phyloP scores from a whole-genome alignment of 1,140 invertebrate genomes.

The Sinella curviseta region DNA sequence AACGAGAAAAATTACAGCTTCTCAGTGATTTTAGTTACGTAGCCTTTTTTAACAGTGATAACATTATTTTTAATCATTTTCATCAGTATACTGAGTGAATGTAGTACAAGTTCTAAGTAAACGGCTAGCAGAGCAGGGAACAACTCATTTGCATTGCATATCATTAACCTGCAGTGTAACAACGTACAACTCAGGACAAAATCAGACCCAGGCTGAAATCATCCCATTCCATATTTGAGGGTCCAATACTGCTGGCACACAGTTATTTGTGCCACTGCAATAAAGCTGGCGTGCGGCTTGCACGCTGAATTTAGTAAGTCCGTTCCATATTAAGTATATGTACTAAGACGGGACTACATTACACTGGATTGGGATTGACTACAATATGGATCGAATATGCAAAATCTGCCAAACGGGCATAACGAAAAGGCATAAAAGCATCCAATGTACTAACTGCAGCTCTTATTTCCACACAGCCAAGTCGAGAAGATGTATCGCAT shows the following conservation, averaged over 20 bases:
- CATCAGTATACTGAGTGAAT: too few species aligned
- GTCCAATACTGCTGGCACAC: background rate
- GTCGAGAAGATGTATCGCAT: constrained; percentile 52
- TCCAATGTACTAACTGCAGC: background rate
- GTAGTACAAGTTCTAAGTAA: too few species aligned
- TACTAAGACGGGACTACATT: background rate
- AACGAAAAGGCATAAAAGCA: background rate
- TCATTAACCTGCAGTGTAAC: too few species aligned
- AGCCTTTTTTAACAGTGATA: too few species aligned
- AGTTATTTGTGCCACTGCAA: background rate
- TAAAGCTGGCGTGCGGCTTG: background rate
- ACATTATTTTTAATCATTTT: too few species aligned
- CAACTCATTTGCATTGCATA: too few species aligned
- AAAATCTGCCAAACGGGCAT: background rate
- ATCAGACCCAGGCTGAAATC: too few species aligned
- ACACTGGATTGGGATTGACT: background rate
- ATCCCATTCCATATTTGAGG: too few species aligned
- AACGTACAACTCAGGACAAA: too few species aligned
- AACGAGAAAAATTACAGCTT: too few species aligned
- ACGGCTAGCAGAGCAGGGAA: too few species aligned
- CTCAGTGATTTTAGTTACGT: too few species aligned
- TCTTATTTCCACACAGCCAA: background rate
- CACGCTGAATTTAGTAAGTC: background rate
- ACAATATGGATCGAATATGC: background rate
- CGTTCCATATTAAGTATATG: background rate